Conservation (phyloP, 2,113 vertebrate species). For the Oryzias celebensis region DNA sequence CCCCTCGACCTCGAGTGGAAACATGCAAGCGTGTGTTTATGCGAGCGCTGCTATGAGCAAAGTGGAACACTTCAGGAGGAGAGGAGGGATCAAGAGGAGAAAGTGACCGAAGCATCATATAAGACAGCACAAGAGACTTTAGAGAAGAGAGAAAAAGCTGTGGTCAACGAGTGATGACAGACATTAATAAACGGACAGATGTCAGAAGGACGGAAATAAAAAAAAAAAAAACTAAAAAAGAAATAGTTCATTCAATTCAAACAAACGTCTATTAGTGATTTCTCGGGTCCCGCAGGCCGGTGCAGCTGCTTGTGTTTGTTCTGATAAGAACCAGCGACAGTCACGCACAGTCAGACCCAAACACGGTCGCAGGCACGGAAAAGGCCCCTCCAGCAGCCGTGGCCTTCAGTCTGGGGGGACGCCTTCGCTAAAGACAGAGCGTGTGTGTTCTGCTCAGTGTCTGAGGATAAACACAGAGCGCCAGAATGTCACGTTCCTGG, state of each 20-base stretch:
- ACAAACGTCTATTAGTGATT: conserved; percentile 29
- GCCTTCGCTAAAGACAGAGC: conserved; percentile 29
- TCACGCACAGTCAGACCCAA: conserved; percentile 43
- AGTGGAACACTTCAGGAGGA: conserved; percentile 1
- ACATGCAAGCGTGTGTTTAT: conserved; percentile 4
- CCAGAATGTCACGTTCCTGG: conserved; percentile 66
- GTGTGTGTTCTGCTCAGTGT: conserved; percentile 49
- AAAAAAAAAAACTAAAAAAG: conserved; percentile 9
- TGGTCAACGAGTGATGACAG: conserved; percentile 15
- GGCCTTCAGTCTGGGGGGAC: conserved; percentile 50
- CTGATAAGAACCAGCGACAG: conserved; percentile 73
- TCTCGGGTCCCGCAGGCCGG: conserved; percentile 50
- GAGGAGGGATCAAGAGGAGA: conserved; percentile 1
- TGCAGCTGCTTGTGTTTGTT: conserved; percentile 68
- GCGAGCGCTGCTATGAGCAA: conserved; percentile 1
- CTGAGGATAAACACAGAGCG: conserved; percentile 61
- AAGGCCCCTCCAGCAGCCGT: conserved; percentile 59
- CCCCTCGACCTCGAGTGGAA: conserved; percentile 23
- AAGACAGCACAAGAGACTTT: background rate
- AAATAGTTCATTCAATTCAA: conserved; percentile 42
- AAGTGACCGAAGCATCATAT: background rate
- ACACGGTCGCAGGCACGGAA: conserved; percentile 40
- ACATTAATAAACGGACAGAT: conserved; percentile 17
- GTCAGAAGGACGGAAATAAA: conserved; percentile 7
- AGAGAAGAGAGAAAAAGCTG: background rate